A percentile compares a stretch with the other conserved stretches of the same genome.
phyloP scores from a whole-genome alignment of 1,140 invertebrate species.

The Coptotermes formosanus region DNA sequence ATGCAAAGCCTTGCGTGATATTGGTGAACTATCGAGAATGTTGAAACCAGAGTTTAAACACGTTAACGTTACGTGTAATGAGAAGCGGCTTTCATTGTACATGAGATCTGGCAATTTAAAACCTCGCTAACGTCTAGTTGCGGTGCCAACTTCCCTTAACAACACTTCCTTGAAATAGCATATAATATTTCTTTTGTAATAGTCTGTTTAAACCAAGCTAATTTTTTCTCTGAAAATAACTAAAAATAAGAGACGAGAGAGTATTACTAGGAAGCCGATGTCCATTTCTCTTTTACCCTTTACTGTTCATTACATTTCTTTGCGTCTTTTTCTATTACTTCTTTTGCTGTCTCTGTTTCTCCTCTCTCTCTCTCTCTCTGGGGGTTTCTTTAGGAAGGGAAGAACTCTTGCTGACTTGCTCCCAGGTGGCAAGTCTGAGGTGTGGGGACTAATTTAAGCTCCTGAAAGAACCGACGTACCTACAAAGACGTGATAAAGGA shows the following conservation, averaged over 20 bases:
- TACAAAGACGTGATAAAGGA: neutral
- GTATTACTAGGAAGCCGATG: neutral
- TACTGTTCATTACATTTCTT: neutral
- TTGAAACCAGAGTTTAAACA: neutral
- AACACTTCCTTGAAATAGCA: neutral
- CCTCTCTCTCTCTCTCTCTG: too few species aligned
- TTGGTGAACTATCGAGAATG: neutral
- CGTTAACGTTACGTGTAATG: neutral
- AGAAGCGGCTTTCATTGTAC: neutral
- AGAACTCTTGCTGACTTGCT: neutral
- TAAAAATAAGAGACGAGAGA: neutral
- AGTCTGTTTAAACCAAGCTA: neutral
- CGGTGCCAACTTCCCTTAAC: neutral
- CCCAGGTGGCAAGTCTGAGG: neutral
- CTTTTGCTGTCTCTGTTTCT: neutral
- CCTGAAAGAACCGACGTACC: neutral
- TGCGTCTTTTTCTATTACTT: neutral
- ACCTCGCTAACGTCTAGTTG: neutral
- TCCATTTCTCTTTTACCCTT: neutral
- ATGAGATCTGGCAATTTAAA: neutral
- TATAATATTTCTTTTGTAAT: neutral
- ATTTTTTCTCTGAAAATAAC: neutral
- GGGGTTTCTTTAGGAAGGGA: neutral
- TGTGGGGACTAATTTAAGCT: slow-evolving; percentile 11
- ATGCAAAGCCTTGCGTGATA: neutral